phyloP scores from a whole-genome alignment of 2,797 vertebrate species.

The Okamejei kenojei region DNA sequence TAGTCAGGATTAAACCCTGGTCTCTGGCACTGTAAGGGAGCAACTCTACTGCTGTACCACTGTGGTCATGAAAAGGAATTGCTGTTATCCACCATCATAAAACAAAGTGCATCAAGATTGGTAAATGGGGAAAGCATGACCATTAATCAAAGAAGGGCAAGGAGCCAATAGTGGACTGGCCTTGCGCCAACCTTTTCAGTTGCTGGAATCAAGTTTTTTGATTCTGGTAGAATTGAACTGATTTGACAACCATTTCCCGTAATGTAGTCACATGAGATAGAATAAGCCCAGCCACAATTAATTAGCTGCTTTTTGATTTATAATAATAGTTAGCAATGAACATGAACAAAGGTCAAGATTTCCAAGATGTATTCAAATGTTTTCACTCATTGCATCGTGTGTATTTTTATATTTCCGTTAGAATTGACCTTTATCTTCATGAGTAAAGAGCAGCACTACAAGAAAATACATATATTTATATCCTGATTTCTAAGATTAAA shows the following conservation, averaged over 20 bases:
- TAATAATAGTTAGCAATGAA: neutral
- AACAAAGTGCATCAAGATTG: no score
- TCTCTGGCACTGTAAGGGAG: no score
- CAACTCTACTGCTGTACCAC: no score
- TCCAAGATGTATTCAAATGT: neutral
- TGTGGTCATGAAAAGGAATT: no score
- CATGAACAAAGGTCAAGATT: neutral
- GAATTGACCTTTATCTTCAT: neutral
- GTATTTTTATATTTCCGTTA: neutral
- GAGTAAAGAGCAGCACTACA: no score
- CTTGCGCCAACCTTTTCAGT: neutral
- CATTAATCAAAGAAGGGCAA: neutral
- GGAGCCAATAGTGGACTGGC: neutral
- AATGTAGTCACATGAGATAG: neutral
- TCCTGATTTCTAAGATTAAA: neutral
- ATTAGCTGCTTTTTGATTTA: neutral
- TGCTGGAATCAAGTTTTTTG: neutral
- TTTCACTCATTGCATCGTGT: neutral
- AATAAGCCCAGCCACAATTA: neutral
- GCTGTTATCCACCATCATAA: no score
- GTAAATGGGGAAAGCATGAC: no score
- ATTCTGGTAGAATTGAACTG: neutral
- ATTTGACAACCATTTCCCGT: neutral
- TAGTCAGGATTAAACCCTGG: no score
- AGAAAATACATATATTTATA: neutral